A percentile compares a stretch with the other conserved stretches of the same genome.
phyloP scores from a whole-genome alignment of 1,140 invertebrate species.

The Zaprionus inermis region DNA sequence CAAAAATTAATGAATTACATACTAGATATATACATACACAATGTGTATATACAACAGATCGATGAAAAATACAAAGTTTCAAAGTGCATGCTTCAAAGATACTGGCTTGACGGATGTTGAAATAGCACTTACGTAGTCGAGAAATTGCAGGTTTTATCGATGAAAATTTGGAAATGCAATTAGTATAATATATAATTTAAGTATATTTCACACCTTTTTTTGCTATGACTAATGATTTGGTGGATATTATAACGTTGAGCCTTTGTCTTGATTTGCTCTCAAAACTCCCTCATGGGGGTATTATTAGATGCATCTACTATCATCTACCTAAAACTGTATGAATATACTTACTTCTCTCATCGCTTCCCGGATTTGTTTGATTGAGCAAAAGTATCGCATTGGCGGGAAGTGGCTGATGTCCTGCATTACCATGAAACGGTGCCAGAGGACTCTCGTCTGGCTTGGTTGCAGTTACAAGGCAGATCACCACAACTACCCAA shows the following conservation, averaged over 20 bases:
- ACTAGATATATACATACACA: constrained; percentile 1
- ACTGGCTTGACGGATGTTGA: constrained; percentile 6
- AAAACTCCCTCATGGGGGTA: neutral
- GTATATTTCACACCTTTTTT: neutral
- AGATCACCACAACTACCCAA: constrained; percentile 93
- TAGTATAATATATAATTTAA: constrained; percentile 32
- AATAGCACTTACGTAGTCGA: constrained; percentile 51
- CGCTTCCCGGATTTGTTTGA: constrained; percentile 35
- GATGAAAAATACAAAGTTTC: constrained; percentile 31
- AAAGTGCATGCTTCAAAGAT: constrained; percentile 20
- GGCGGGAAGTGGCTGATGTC: constrained; percentile 32
- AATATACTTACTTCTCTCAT: constrained; percentile 63
- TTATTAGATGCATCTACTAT: neutral
- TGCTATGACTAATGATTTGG: constrained; percentile 4
- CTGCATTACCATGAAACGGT: constrained; percentile 64
- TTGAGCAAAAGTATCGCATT: constrained; percentile 42
- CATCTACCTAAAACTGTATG: neutral
- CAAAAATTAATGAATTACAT: constrained; percentile 3
- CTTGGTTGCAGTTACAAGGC: constrained; percentile 86
- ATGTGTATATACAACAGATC: constrained; percentile 50
- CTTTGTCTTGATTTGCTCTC: neutral
- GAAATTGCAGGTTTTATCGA: constrained; percentile 14
- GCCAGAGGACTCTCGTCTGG: constrained; percentile 84
- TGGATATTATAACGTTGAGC: neutral
- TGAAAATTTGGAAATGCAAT: constrained; percentile 29